phyloP scores from a whole-genome alignment of 2,113 vertebrate species.

The Clinocottus analis region DNA sequence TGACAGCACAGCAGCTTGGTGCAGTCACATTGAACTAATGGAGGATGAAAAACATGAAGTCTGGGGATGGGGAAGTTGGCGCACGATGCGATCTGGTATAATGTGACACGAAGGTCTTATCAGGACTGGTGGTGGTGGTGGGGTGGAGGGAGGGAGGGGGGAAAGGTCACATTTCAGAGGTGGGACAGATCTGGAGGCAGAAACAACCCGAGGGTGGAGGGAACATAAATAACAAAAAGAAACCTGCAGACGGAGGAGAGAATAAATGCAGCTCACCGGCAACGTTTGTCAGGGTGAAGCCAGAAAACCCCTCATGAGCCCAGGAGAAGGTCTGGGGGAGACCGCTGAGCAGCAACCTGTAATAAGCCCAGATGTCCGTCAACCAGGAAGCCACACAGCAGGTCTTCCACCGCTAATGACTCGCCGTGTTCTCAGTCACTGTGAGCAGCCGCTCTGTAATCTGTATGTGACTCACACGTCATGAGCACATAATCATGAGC shows the following conservation, averaged over 20 bases:
- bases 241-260: neutral
- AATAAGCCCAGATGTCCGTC: neutral
- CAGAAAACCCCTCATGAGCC: neutral
- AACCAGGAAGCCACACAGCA: neutral
- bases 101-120: slow-evolving; percentile 34
- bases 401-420: neutral
- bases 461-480: neutral
- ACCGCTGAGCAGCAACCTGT: neutral
- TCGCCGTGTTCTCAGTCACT: neutral
- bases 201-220: neutral
- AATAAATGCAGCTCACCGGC: neutral
- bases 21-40: slow-evolving; percentile 63
- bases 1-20: slow-evolving; percentile 57
- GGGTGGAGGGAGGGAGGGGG: too few relatives aligned
- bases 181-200: neutral
- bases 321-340: neutral
- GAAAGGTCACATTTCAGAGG: neutral
- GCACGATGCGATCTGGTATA: slow-evolving; percentile 14
- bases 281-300: neutral
- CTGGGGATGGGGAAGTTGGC: slow-evolving; percentile 12
- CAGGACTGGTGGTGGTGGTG: neutral
- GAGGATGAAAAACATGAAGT: slow-evolving; percentile 58
- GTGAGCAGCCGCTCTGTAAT: neutral
- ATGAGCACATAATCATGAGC: neutral
- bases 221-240: neutral